A percentile compares a stretch with the other conserved stretches of the same genome.
These are phyloP conservation scores for Lanistes nyassanus DNA, from an alignment of 1,140 invertebrate genomes.

Conservation along the genomic window DNA sequence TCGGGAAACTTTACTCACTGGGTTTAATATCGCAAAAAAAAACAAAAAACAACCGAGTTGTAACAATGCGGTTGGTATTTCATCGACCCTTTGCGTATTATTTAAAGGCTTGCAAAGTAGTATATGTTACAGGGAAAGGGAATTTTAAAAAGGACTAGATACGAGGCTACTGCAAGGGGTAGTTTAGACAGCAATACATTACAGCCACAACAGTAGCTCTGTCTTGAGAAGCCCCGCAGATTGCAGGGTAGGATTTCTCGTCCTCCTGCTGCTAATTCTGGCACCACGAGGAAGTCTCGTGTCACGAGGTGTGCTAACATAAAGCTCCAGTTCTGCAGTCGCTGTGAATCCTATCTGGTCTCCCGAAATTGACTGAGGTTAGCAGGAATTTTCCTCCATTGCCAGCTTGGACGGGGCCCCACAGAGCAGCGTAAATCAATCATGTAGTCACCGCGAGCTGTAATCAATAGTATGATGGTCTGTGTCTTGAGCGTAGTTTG, in stretches of 20 bases:
- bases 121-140: too few relatives aligned
- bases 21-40: too few relatives aligned
- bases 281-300: too few relatives aligned
- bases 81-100: too few relatives aligned
- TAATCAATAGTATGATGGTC: slow-evolving; percentile 3
- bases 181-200: too few relatives aligned
- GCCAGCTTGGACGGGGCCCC: neutral
- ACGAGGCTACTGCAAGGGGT: too few relatives aligned
- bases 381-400: neutral
- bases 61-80: too few relatives aligned
- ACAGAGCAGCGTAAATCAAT: slow-evolving; percentile 8
- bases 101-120: too few relatives aligned
- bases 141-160: too few relatives aligned
- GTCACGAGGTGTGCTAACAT: neutral
- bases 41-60: too few relatives aligned
- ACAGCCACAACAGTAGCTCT: too few relatives aligned
- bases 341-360: neutral
- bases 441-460: neutral
- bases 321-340: neutral
- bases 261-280: neutral
- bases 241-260: neutral
- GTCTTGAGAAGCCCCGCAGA: neutral
- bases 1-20: too few relatives aligned
- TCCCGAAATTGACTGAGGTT: neutral
- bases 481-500: neutral